Evolutionary conservation across 2,888 invertebrate species (phyloP).

Genomic region (Harpalus rubripes): DNA sequence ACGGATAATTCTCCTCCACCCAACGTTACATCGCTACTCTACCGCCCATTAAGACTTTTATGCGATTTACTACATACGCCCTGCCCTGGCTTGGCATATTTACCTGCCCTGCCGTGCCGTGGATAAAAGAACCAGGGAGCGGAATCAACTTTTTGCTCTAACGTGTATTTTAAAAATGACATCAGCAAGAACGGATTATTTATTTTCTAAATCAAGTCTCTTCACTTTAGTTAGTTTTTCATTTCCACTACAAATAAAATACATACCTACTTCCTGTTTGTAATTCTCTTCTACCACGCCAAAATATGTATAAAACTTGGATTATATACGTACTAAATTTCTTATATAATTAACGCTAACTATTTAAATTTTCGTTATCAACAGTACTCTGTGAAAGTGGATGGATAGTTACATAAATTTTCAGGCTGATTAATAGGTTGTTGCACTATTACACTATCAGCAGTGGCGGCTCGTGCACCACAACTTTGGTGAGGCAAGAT

Average conservation of each 20-base stretch:
- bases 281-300: background rate
- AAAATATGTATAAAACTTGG: background rate
- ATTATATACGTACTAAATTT: too few relatives aligned
- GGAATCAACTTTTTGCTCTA: constrained; percentile 21
- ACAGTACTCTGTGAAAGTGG: too few relatives aligned
- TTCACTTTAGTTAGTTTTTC: background rate
- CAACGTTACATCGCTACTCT: background rate
- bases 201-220: constrained; percentile 3
- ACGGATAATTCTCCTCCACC: constrained; percentile 56
- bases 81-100: constrained; percentile 7
- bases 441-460: too few relatives aligned
- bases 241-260: constrained; percentile 7
- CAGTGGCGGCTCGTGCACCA: too few relatives aligned
- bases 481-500: too few relatives aligned
- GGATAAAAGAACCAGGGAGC: constrained; percentile 23
- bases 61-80: constrained; percentile 56
- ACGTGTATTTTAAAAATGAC: constrained; percentile 18
- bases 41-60: constrained; percentile 60
- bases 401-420: too few relatives aligned
- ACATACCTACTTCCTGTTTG: background rate
- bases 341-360: too few relatives aligned
- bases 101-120: background rate
- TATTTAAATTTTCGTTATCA: too few relatives aligned
- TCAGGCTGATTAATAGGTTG: too few relatives aligned
- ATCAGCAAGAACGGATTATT: constrained; percentile 46